A percentile compares a stretch with the other conserved stretches of the same genome.
These are phyloP conservation scores for Pseudochromis fuscus DNA, from an alignment of 2,797 vertebrate genomes.

Conservation along the genomic window DNA sequence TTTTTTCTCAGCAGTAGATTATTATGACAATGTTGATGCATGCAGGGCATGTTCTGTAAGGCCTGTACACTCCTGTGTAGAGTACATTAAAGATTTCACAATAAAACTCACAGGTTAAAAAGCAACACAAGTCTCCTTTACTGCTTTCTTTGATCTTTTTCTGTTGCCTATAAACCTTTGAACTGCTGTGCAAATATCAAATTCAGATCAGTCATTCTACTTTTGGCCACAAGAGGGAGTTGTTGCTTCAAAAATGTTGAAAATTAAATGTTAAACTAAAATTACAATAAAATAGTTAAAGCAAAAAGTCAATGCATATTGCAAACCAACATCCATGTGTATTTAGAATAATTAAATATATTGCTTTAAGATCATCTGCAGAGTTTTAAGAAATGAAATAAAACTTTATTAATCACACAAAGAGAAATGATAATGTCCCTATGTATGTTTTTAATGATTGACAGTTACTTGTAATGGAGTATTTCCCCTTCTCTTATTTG, in stretches of 20 bases:
- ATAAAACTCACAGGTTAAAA: conserved; percentile 80
- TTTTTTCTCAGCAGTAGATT: conserved; percentile 52
- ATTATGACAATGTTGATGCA: conserved; percentile 70
- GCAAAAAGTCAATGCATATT: not conserved
- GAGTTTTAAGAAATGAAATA: too few relatives aligned
- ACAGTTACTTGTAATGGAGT: not conserved
- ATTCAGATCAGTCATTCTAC: conserved; percentile 10
- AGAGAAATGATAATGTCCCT: too few relatives aligned
- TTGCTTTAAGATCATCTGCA: too few relatives aligned
- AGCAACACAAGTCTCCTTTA: conserved; percentile 25
- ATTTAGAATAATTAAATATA: too few relatives aligned
- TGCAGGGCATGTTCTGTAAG: conserved; percentile 85
- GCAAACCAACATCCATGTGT: too few relatives aligned
- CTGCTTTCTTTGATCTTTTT: conserved; percentile 3
- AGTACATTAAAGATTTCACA: conserved; percentile 71
- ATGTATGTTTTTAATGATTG: not conserved
- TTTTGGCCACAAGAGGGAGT: conserved; percentile 65
- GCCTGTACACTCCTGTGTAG: conserved; percentile 78
- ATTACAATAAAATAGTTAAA: not conserved
- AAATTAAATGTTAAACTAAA: not conserved
- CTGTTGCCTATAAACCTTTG: not conserved
- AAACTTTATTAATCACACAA: too few relatives aligned
- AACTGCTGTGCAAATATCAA: not conserved
- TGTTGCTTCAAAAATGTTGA: conserved; percentile 24
- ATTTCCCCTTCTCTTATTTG: not conserved